Percentiles rank a stretch among this genome's conserved stretches.
phyloP scores from a whole-genome alignment of 2,113 vertebrate species.

The Climacteris rufus region DNA sequence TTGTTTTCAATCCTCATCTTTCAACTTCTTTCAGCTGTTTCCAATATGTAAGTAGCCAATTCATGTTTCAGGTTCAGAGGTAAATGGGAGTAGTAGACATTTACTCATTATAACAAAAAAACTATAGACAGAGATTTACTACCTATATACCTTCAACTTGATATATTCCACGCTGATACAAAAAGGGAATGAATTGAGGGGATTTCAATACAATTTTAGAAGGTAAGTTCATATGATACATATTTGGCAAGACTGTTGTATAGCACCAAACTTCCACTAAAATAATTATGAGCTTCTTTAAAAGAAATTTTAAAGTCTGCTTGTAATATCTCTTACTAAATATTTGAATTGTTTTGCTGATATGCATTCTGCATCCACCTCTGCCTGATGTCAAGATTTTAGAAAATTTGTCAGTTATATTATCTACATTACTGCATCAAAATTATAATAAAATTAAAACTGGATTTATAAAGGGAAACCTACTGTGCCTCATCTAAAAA shows the following conservation, averaged over 20 bases:
- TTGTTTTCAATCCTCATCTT: neutral
- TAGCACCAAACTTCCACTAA: neutral
- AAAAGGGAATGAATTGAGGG: neutral
- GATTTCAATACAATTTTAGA: neutral
- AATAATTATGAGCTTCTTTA: neutral
- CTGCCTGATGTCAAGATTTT: neutral
- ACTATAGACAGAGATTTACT: neutral
- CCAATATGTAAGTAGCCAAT: neutral
- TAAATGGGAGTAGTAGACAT: neutral
- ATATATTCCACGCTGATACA: neutral
- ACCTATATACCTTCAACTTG: neutral
- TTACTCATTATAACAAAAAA: neutral
- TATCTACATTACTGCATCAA: neutral
- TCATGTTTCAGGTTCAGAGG: neutral
- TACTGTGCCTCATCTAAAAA: neutral
- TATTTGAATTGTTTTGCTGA: neutral
- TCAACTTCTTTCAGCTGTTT: neutral
- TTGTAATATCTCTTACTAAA: neutral
- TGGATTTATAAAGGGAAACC: neutral
- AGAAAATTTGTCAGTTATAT: neutral
- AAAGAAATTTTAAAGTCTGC: neutral
- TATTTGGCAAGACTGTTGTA: neutral
- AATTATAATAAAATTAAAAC: neutral
- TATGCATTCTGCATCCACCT: neutral
- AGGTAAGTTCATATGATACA: fast-evolving